phyloP scores from a whole-genome alignment of 2,113 vertebrate genomes.

The Salvelinus fontinalis region DNA sequence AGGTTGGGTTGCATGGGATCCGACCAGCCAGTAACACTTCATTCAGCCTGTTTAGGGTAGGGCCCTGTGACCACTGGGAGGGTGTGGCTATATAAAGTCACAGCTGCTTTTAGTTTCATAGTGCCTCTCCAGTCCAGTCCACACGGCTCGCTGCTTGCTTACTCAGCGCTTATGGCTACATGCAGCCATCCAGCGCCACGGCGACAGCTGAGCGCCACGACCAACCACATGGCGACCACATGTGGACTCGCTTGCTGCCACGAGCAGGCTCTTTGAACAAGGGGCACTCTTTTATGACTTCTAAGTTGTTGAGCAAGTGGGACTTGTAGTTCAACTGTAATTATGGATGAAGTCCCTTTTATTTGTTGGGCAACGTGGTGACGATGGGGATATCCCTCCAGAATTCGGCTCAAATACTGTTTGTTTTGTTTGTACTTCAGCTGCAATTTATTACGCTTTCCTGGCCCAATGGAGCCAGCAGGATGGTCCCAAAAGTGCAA shows the following conservation, averaged over 20 bases:
- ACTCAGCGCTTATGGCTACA: slow-evolving; percentile 5
- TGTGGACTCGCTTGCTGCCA: not conserved
- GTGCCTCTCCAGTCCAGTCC: not conserved
- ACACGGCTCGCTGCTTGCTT: slow-evolving; percentile 2
- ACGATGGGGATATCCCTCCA: no score
- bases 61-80: not conserved
- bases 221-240: not conserved
- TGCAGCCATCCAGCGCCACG: not conserved
- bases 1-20: not conserved
- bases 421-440: no score
- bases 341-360: not conserved
- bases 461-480: no score
- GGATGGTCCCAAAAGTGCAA: no score
- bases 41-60: not conserved
- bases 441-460: no score
- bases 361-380: no score
- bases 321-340: not conserved
- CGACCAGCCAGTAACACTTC: not conserved
- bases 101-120: slow-evolving; percentile 21
- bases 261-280: not conserved
- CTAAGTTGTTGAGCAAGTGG: not conserved
- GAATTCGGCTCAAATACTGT: no score
- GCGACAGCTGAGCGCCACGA: slow-evolving; percentile 2
- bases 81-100: slow-evolving; percentile 13
- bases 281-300: not conserved